Base-by-base conservation (phyloP, 2,888 invertebrate species). In the Acronicta alni region DNA sequence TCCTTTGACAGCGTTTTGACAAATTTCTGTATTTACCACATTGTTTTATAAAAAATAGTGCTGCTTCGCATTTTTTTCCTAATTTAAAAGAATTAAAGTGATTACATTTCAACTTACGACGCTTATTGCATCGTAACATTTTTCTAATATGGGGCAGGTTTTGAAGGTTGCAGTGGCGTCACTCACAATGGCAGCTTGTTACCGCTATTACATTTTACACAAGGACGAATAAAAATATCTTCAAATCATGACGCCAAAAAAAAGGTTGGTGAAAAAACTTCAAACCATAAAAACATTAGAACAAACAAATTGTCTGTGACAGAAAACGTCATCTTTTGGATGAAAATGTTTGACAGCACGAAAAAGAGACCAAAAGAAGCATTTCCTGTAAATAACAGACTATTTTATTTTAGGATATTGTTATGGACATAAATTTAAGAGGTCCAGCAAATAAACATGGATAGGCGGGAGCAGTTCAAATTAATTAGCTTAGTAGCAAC, bases 391-490 rank as follows among this genome's bases (percentile, higher is more conserved):
- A 52, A 35, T n/a, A 35, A 35, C 35, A 35, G 35, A n/a, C 35
- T 35, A 35, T 1, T 12, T 26, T 30, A 41, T 45, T 55, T 68
- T 37, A 66, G 53, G 61, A 62, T 53, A 68, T 67, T 79, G 80
- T 66, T 75, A 87, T 84, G 79, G 77, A 77, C 77, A 79, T 78
- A 57, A 52, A 63, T 46, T 67, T 63, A 61, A 63, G 58, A 59
- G 64, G 58, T 53, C 43, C 49, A 63, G 37, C 48, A 41, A 48
- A 59, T 64, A 77, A 78, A 79, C 67, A 92, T 93, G 92, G 89
- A 93, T 60, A 84, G 56, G 75, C 82, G 61, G 30, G 89, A 89
- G 32, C 89, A 90, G 62, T 46, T 90, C 6, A 89, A 88, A 77
- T 77, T 92, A 0, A 12, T 90, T n/a, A 65, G 87, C 42, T 35